Base-by-base conservation (phyloP, 2,113 vertebrate species). In the Leptocoma aspasia region DNA sequence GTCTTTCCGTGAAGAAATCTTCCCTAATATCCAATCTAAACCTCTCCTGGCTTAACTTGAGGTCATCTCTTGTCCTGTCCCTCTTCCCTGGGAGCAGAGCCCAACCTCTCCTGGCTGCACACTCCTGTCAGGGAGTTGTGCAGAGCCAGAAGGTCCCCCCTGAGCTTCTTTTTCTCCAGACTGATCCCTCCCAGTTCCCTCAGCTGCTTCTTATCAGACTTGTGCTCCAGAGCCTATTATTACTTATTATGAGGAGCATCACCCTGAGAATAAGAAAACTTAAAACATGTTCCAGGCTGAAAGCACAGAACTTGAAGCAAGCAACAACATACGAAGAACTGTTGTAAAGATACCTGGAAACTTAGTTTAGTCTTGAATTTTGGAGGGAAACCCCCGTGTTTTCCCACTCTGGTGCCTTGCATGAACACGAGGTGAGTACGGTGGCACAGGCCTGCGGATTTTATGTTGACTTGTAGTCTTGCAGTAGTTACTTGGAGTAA, bases 31-130 rank as follows among this genome's bases (percentile, higher is more conserved):
- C 26, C 47, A 42, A 2, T 41, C 11, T 16, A 35, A 76, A 49
- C n/a, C 19, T 69, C 10, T 5, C 10, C 35, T 61, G 41, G 21
- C 41, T 39, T 24, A 52, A 26, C n/a, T 31, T 61, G 41, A 69
- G 11, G 24, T 41, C 6, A 19, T 47, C 4, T 73, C 8, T 28
- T 53, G 6, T 53, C 39, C 30, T 41, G 3, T 53, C 18, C 5
- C 5, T 8, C 22, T 63, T 69, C 31, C 15, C 10, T 63, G 31
- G 39, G 47, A 61, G 18, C 35, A 76, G 13, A 76, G 47, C 26
- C 41, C 5, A 10, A 3, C 4, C 8, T 27, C 14, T 3, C 4
- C 14, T 1, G 3, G 6, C 45, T 89, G 4, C 0, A 0, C 6
- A 2, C 6, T 89, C 24, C 47, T 82, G 22, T 9, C n/a, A 49